These are phyloP conservation scores for Andrena cerasifolii DNA, from an alignment of 1,140 invertebrate species.

Conservation along the genomic window DNA sequence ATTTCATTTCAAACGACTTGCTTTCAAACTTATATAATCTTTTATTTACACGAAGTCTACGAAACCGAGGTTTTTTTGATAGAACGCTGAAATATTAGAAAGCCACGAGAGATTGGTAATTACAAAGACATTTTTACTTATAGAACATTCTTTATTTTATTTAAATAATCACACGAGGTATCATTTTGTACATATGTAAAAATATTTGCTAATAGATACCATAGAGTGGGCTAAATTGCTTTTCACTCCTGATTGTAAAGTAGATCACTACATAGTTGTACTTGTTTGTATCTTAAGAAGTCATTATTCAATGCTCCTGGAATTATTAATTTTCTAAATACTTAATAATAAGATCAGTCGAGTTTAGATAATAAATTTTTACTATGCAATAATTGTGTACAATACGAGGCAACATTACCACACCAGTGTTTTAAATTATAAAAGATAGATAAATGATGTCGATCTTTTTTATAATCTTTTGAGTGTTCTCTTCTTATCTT, in stretches of 20 bases:
- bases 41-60: neutral
- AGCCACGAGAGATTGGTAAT: neutral
- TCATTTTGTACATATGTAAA: slow-evolving; percentile 71
- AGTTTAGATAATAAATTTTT: slow-evolving; percentile 71
- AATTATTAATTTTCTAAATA: slow-evolving; percentile 69
- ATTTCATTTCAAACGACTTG: neutral
- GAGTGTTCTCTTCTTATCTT: slow-evolving; percentile 93
- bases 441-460: slow-evolving; percentile 59
- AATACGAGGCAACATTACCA: slow-evolving; percentile 69
- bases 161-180: slow-evolving; percentile 65
- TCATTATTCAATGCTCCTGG: slow-evolving; percentile 52
- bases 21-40: neutral
- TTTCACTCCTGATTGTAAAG: slow-evolving; percentile 54
- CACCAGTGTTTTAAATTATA: slow-evolving; percentile 69
- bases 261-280: slow-evolving; percentile 63
- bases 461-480: slow-evolving; percentile 90
- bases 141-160: slow-evolving; percentile 66
- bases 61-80: neutral
- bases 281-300: slow-evolving; percentile 58
- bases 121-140: slow-evolving; percentile 5
- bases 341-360: slow-evolving; percentile 70
- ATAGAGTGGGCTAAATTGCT: slow-evolving; percentile 40
- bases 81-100: neutral
- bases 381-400: slow-evolving; percentile 71
- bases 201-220: slow-evolving; percentile 64